Conservation (phyloP, 2,113 vertebrate genomes). For the Psittacus erithacus region DNA sequence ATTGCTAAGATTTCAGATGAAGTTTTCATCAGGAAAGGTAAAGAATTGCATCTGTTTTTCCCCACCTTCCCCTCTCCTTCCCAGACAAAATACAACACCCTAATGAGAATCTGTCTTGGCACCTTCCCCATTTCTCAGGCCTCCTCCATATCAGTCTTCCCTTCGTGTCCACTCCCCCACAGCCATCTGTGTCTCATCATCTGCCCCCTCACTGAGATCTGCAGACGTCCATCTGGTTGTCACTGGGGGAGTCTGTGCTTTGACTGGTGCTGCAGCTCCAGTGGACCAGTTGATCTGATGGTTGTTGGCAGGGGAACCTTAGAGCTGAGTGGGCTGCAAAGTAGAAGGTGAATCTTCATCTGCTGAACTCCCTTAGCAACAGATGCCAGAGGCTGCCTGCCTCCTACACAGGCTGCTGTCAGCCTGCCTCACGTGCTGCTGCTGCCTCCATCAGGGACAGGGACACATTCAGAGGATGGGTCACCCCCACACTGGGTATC, state of each 20-base stretch:
- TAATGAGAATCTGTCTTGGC: background rate
- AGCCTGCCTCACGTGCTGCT: background rate
- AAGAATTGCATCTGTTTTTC: background rate
- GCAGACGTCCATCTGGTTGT: constrained; percentile 24
- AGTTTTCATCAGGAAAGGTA: background rate
- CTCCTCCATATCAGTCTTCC: background rate
- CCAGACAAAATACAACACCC: background rate
- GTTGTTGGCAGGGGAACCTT: background rate
- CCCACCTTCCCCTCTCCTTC: background rate
- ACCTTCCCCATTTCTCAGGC: background rate
- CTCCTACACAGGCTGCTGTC: background rate
- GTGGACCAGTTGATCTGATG: constrained; percentile 25
- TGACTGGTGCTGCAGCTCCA: constrained; percentile 7
- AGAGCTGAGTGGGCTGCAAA: background rate
- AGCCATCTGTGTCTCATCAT: background rate
- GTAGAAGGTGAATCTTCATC: constrained; percentile 10
- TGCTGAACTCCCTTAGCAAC: constrained; percentile 11
- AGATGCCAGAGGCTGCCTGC: constrained; percentile 36
- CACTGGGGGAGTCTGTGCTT: constrained; percentile 8
- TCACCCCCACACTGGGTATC: background rate
- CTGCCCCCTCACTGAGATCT: background rate
- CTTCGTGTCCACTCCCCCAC: background rate
- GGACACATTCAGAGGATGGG: background rate
- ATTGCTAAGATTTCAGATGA: background rate
- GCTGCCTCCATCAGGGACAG: background rate